A percentile compares a stretch with the other conserved stretches of the same genome.
Conservation (phyloP, 2,113 vertebrate genomes). For the Macroglossus sobrinus region DNA sequence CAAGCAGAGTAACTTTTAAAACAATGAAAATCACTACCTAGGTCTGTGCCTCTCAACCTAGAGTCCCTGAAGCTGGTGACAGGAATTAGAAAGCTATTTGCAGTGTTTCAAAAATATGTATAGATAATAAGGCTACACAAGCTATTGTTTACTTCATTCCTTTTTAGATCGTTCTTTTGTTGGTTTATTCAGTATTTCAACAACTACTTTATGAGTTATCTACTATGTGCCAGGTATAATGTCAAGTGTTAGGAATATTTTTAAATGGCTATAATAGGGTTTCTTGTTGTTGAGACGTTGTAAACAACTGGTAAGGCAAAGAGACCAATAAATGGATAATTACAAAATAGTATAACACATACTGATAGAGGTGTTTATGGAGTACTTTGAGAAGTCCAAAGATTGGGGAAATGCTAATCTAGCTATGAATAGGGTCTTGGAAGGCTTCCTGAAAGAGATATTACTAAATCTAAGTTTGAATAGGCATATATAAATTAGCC, state of each 20-base stretch:
- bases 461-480: constrained; percentile 23
- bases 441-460: constrained; percentile 33
- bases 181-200: neutral
- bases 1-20: constrained; percentile 16
- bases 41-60: neutral
- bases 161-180: neutral
- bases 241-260: neutral
- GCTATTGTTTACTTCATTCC: neutral
- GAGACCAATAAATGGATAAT: constrained; percentile 12
- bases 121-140: neutral
- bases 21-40: neutral
- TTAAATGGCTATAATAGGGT: neutral
- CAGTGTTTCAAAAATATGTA: neutral
- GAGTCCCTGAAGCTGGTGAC: neutral
- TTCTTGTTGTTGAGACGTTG: constrained; percentile 7
- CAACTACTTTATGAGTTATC: neutral
- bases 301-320: neutral
- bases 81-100: neutral
- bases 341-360: neutral
- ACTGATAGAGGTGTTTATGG: neutral
- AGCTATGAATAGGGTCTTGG: neutral
- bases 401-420: neutral
- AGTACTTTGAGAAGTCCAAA: neutral
- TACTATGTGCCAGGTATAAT: neutral
- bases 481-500: neutral